Evolutionary conservation across 2,888 invertebrate species (phyloP), one percentile per base, ranked within the genome.

Genomic region (Terebella lapidaria): DNA sequence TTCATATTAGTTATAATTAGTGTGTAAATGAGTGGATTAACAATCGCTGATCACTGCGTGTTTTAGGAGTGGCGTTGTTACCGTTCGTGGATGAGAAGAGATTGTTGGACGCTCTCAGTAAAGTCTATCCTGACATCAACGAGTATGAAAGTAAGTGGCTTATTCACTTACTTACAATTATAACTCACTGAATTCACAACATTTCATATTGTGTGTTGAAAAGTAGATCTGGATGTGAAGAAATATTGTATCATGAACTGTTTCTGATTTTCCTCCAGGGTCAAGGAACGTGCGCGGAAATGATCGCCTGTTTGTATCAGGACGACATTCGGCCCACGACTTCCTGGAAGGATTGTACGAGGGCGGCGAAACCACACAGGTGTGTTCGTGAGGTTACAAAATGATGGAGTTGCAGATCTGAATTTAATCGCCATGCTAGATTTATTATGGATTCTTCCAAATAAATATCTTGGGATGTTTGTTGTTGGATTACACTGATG

Each of bases 71-170:
- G 1, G 99, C 97, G 0, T 82, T 99, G 46, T 83, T 99, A 64
- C 99, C 99, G 3, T 99, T 99, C 82, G 97, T 99, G 0, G 96
- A 99, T 71, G 97, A 99, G 82, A 85, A 85, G 60, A 83, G 84
- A 56, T 77, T 99, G 62, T 84, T 96, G 57, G 90, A 91, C 76
- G 92, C 95, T 0, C 81, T 97, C 42, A 85, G 87, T 71, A 87
- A 89, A 0, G 91, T 89, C 68, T 94, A 97, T 74, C 83, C 85
- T 0, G 83, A 87, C 58, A 82, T 99, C 42, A 89, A 93, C 0
- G 85, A 86, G 10, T 93, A 88, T 56, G 97, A 99, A 83, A 87
- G 89, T 86, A 80, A 85, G 80, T 20, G 57, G 35, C 10, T 24
- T 5, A 10, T 53, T 53, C 15, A 3, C 4, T 15, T 10, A 53